phyloP scores from a whole-genome alignment of 2,113 vertebrate species.

The human (Homo sapiens) region GRCh38 chrX:96665001-96665500 shows the following conservation, averaged over 20 bases:
- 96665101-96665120: not conserved
- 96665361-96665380: not conserved
- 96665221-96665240: not conserved
- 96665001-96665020: not conserved
- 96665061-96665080: not conserved
- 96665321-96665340: not conserved
- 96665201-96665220: not conserved
- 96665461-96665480: not conserved
- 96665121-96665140: not conserved
- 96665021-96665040: not conserved
- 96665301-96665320: not conserved
- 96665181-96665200: not conserved
- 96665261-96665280: not conserved
- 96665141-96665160: not conserved
- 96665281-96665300: slow-evolving; percentile 19
- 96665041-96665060: slow-evolving; percentile 21
- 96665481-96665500: not conserved
- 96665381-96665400: not conserved
- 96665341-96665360: not conserved
- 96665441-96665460: not conserved
- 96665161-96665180: not conserved
- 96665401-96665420: slow-evolving; percentile 35
- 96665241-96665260: not conserved
- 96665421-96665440: not conserved
- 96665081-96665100: not conserved